A percentile compares a stretch with the other conserved stretches of the same genome.
phyloP scores from a whole-genome alignment of 1,140 invertebrate genomes.

The Pachypsylla venusta region DNA sequence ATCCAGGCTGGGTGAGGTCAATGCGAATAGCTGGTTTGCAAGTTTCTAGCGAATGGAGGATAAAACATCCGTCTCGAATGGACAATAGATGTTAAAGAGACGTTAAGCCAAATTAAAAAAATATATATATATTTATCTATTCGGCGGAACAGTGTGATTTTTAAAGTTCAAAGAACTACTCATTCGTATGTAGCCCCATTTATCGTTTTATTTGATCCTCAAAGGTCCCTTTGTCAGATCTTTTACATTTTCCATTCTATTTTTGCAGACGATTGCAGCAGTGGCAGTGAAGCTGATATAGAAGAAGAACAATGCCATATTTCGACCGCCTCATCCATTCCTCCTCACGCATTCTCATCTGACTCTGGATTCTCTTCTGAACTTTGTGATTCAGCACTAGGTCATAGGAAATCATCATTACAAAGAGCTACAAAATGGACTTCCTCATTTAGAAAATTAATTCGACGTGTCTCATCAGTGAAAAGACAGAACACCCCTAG shows the following conservation, averaged over 20 bases:
- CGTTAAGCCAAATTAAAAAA: too few species aligned
- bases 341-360: constrained; percentile 34
- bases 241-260: constrained; percentile 4
- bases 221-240: constrained; percentile 29
- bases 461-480: constrained; percentile 32
- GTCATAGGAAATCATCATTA: constrained; percentile 26
- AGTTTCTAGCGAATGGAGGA: too few species aligned
- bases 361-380: constrained; percentile 35
- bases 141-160: too few species aligned
- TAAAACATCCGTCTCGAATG: too few species aligned
- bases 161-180: too few species aligned
- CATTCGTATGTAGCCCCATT: too few species aligned
- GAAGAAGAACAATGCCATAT: constrained; percentile 29
- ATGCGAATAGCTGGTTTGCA: too few species aligned
- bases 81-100: too few species aligned
- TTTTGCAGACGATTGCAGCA: constrained; percentile 29
- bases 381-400: constrained; percentile 22
- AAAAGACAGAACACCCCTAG: constrained; percentile 2
- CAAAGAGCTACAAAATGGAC: constrained; percentile 36
- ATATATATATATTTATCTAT: too few species aligned
- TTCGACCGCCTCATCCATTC: constrained; percentile 26
- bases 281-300: constrained; percentile 28
- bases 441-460: constrained; percentile 37
- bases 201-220: too few species aligned
- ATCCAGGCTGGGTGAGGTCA: too few species aligned